Evolutionary conservation across 2,888 invertebrate genomes (phyloP).

Genomic region (Nycteola revayana): DNA sequence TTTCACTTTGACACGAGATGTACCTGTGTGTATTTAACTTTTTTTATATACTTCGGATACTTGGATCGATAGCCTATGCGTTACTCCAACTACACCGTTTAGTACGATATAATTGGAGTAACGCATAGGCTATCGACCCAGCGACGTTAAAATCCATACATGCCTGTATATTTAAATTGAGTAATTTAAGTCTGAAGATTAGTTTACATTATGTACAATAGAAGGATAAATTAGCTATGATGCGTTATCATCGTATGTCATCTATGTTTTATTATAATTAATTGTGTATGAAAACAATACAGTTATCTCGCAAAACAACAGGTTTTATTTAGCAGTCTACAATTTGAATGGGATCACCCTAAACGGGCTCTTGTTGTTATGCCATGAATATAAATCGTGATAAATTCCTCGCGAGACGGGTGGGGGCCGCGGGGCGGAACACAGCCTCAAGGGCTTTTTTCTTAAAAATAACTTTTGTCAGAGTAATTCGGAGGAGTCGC

Average conservation of each 20-base stretch:
- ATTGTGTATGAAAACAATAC: slow-evolving; percentile 15
- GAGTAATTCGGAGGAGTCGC: slow-evolving; percentile 76
- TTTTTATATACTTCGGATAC: too few relatives aligned
- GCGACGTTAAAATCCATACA: too few relatives aligned
- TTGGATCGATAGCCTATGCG: too few relatives aligned
- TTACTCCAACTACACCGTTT: too few relatives aligned
- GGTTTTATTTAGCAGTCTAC: slow-evolving; percentile 64
- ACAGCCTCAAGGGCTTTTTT: slow-evolving; percentile 79
- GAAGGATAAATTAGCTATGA: too few relatives aligned
- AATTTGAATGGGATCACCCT: slow-evolving; percentile 73
- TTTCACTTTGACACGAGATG: slow-evolving; percentile 26
- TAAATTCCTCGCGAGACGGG: slow-evolving; percentile 74
- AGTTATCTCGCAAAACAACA: slow-evolving; percentile 40
- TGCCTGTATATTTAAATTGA: too few relatives aligned
- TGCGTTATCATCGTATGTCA: slow-evolving; percentile 17
- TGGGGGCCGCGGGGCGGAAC: slow-evolving; percentile 45
- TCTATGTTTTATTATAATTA: slow-evolving; percentile 16
- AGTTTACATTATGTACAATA: too few relatives aligned
- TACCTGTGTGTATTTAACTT: too few relatives aligned
- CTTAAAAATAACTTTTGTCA: slow-evolving; percentile 82
- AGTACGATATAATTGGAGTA: too few relatives aligned
- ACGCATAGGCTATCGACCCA: too few relatives aligned
- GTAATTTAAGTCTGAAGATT: too few relatives aligned
- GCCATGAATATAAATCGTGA: slow-evolving; percentile 84
- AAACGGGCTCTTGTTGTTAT: slow-evolving; percentile 78